Evolutionary conservation across 2,113 vertebrate species (phyloP).

Genomic region (Mus pahari): DNA sequence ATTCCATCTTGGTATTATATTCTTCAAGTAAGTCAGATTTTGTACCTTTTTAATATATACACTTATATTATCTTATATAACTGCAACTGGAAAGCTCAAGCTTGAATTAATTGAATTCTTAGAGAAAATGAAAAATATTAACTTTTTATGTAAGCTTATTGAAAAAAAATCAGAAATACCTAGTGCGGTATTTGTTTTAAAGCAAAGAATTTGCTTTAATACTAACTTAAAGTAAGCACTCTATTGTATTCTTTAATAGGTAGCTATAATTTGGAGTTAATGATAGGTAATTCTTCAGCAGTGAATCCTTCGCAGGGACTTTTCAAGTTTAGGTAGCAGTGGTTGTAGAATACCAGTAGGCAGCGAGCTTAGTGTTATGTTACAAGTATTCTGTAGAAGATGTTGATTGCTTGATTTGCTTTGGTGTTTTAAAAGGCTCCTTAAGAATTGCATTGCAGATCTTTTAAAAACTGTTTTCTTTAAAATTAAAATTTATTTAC

Average conservation of each 20-base stretch:
- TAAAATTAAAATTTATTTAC: not conserved
- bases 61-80: not conserved
- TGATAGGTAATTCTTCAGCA: not conserved
- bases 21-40: not conserved
- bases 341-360: not conserved
- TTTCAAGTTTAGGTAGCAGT: conserved; percentile 19
- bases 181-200: not conserved
- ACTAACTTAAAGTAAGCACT: not conserved
- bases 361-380: not conserved
- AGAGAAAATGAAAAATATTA: not conserved
- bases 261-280: conserved; percentile 22
- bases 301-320: not conserved
- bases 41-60: not conserved
- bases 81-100: not conserved
- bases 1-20: not conserved
- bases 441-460: not conserved
- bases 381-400: not conserved
- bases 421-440: not conserved
- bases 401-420: not conserved
- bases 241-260: not conserved
- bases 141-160: not conserved
- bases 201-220: conserved; percentile 19
- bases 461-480: not conserved
- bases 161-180: not conserved
- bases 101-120: conserved; percentile 17